A percentile compares a stretch with the other conserved stretches of the same genome.
Evolutionary conservation across 2,888 invertebrate genomes (phyloP).

Genomic region (Chironomus riparius): DNA sequence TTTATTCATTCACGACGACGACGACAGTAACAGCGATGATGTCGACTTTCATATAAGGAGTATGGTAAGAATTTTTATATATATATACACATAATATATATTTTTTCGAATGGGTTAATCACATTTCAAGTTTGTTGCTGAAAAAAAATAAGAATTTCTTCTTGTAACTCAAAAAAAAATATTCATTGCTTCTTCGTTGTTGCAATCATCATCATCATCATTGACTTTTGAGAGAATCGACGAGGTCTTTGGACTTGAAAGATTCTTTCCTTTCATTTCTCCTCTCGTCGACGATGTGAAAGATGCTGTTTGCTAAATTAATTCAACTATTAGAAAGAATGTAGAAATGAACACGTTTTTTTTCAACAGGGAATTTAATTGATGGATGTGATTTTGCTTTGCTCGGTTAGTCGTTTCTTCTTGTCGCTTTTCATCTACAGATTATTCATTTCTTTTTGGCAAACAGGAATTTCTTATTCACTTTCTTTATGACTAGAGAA

Average conservation of each 20-base stretch:
- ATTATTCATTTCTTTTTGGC: no score
- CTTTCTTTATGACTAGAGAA: no score
- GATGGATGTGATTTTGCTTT: no score
- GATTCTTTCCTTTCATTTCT: no score
- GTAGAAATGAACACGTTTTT: no score
- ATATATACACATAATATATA: neutral
- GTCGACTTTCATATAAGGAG: neutral
- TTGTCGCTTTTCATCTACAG: no score
- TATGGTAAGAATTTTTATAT: neutral
- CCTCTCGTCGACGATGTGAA: no score
- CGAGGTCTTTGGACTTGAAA: neutral
- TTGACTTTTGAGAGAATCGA: neutral
- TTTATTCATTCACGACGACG: neutral
- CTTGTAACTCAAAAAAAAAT: neutral
- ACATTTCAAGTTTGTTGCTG: constrained; percentile 5
- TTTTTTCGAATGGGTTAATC: neutral
- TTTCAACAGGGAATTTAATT: no score
- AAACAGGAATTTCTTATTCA: no score
- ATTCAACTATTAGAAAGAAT: no score
- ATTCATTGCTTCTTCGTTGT: neutral
- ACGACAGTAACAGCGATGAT: neutral
- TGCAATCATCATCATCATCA: neutral
- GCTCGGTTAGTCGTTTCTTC: no score
- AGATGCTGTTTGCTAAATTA: no score
- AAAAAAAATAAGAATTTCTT: neutral